These are phyloP conservation scores for Steinernema scapterisci DNA, from an alignment of 2,888 invertebrate genomes.

Conservation along the genomic window DNA sequence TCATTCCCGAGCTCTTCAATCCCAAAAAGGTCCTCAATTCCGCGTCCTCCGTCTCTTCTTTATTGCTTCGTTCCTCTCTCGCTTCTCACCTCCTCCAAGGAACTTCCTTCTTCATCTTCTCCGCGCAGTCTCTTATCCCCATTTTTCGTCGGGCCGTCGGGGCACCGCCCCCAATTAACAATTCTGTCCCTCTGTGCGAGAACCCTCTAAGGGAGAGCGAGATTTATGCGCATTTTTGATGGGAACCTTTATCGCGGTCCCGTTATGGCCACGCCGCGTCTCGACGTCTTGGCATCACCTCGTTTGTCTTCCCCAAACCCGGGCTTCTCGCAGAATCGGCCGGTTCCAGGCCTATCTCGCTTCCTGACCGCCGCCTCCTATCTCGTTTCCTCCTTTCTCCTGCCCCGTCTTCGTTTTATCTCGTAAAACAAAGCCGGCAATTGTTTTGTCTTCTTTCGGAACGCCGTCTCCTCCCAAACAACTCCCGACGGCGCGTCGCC, in stretches of 20 bases:
- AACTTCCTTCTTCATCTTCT: neutral
- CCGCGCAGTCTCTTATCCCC: neutral
- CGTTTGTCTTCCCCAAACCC: no score
- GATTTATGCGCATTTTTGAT: slow-evolving; percentile 32
- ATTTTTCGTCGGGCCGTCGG: neutral
- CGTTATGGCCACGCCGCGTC: neutral
- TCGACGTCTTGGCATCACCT: no score
- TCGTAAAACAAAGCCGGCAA: neutral
- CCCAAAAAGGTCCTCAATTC: no score
- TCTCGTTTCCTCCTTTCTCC: neutral
- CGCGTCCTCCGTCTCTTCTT: neutral
- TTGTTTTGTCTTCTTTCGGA: neutral
- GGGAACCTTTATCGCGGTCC: slow-evolving; percentile 14
- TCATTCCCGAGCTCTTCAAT: no score
- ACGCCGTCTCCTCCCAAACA: neutral
- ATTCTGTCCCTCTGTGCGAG: slow-evolving; percentile 11
- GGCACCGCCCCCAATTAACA: slow-evolving; percentile 23
- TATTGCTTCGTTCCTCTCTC: no score
- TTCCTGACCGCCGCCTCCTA: neutral
- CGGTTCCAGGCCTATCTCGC: no score
- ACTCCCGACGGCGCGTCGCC: slow-evolving; percentile 1
- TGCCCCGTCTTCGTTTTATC: neutral
- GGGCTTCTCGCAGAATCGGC: no score
- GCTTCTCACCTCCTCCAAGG: neutral
- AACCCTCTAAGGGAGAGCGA: slow-evolving; percentile 12